Evolutionary conservation across 2,888 invertebrate species (phyloP), one percentile per base, ranked within the genome.

Genomic region (Ditula angustiorana): DNA sequence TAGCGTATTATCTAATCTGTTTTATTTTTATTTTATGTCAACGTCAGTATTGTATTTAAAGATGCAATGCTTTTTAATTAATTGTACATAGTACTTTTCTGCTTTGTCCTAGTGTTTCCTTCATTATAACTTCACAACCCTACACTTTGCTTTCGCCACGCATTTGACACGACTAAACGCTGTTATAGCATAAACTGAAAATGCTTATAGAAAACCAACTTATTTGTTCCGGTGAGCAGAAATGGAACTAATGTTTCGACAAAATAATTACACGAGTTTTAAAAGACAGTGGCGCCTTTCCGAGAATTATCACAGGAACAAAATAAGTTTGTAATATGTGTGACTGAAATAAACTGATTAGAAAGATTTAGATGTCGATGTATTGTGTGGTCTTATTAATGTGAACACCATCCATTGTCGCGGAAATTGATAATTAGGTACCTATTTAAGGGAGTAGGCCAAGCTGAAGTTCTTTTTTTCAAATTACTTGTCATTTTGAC

Each of bases 111-210:
- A 21, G 23, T 53, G 5, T 13, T 35, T 35, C 19, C 3, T 33
- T 53, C 11, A 23, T 21, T 35, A 23, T 35, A 13, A 49, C 26
- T 13, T 23, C 53, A 53, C 53, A 53, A 8, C 23, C 56, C 23
- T 50, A 56, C 56, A 63, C 13, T n/a, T 41, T 24, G 62, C 62
- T 63, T 57, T 28, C 41, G 62, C 62, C 30, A 47, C 30, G 62
- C 62, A 37, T 41, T 24, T 49, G 30, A 62, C 49, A 61, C 55
- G 44, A n/a, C 33, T 57, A 63, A 41, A 57, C 19, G 30, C 41
- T 50, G 21, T 23, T 33, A 37, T 8, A 50, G 21, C 11, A n/a
- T 35, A 58, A 5, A 21, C 53, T 28, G 19, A 57, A 11, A 44
- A 2, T 47, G 16, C 11, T 26, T 37, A n/a, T 23, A 35, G 24